Evolutionary conservation across 2,888 invertebrate genomes (phyloP), one percentile per base, ranked within the genome.

Genomic region (Agriopis leucophaearia): DNA sequence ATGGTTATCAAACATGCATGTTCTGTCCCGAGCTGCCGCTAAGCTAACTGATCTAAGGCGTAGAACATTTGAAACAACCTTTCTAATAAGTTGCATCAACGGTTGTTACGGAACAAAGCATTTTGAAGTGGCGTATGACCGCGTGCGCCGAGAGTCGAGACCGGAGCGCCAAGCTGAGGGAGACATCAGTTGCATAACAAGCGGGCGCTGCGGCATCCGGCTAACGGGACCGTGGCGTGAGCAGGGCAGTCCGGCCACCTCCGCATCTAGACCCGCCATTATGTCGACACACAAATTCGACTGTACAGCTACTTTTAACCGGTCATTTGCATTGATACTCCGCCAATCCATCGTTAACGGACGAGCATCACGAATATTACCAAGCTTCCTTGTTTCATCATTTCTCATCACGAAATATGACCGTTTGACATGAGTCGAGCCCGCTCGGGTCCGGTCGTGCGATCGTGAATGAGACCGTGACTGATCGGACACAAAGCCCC

Each of bases 151-250:
- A 51, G 36, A 63, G 66, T 72, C 74, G 74, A 69, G 70, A 69
- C 68, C 72, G 70, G 72, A 74, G 75, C 40, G 55, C 55, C 48
- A 77, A 74, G 77, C 81, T 77, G 82, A 83, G 84, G 82, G 83
- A 86, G 83, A 84, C 87, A 85, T 89, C 86, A 80, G 85, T 91
- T 91, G 91, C 92, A 91, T 91, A 91, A 92, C 87, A 86, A 91
- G 88, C 88, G 85, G 79, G 82, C 83, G 82, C 80, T 75, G 71
- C 83, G 85, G 86, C 81, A 83, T 91, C 89, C 91, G 90, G 82
- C 81, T 92, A 92, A 92, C 91, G 92, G 92, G 84, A 90, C 83
- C 73, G 74, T 75, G 81, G 80, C 75, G 80, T 79, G 84, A 81
- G 81, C 78, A 69, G 77, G 77, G 82, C 80, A 79, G 77, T 76